Conservation (phyloP, 2,888 invertebrate species). For the Drosophila neoperkinsi region DNA sequence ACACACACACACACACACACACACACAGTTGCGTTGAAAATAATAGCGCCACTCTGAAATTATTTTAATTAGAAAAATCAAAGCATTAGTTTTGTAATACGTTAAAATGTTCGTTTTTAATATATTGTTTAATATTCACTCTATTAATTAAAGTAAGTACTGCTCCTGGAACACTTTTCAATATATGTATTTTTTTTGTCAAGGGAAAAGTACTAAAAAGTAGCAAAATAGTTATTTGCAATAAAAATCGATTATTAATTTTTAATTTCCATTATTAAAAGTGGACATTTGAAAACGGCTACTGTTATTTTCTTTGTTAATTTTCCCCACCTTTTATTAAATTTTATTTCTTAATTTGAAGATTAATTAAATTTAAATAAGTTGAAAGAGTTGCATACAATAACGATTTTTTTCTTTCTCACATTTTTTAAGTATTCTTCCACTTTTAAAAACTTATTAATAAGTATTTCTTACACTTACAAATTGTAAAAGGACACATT, state of each 20-base stretch:
- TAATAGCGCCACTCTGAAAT: neutral
- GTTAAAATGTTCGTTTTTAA: neutral
- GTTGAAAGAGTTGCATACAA: neutral
- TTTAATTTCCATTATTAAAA: neutral
- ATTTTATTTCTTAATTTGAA: neutral
- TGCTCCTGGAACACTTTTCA: neutral
- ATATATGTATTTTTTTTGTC: neutral
- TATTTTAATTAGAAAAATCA: neutral
- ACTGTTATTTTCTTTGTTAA: neutral
- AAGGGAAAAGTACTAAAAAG: neutral
- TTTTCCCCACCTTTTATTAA: neutral
- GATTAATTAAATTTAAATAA: neutral
- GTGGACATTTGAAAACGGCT: neutral
- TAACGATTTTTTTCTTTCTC: neutral
- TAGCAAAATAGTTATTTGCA: too few species aligned
- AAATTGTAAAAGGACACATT: neutral
- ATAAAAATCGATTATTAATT: neutral
- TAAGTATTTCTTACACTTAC: neutral
- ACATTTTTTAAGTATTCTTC: neutral
- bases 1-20: neutral
- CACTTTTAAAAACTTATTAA: neutral
- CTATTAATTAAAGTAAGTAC: neutral
- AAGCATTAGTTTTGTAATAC: neutral
- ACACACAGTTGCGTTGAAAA: neutral
- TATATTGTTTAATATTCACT: neutral